Conservation (phyloP, 2,113 vertebrate species). For the Saguinus imperator region DNA sequence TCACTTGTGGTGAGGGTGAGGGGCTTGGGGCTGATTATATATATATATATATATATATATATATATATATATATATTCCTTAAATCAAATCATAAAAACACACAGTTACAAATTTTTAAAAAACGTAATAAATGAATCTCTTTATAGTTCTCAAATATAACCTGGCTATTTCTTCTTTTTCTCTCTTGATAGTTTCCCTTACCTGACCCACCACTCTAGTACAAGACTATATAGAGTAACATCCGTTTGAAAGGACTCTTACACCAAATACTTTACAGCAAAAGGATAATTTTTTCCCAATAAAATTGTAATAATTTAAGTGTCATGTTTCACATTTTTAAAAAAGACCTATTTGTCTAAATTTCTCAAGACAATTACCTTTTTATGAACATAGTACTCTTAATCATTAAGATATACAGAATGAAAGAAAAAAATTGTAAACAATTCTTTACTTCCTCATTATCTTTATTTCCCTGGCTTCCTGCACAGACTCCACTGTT, state of each 20-base stretch:
- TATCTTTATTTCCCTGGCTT: neutral
- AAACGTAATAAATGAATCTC: neutral
- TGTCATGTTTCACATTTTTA: neutral
- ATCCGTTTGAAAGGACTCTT: neutral
- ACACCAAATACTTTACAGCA: neutral
- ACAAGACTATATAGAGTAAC: neutral
- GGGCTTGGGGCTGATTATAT: no score
- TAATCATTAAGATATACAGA: neutral
- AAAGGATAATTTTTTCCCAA: neutral
- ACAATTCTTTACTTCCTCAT: neutral
- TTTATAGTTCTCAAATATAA: neutral
- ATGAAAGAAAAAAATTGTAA: neutral
- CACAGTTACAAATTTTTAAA: neutral
- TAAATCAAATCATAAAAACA: neutral
- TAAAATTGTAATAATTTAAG: conserved; percentile 2
- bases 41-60: neutral
- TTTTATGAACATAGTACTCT: neutral
- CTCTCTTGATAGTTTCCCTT: neutral
- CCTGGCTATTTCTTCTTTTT: neutral
- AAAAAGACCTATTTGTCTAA: neutral
- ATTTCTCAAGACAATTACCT: neutral
- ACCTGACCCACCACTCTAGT: neutral
- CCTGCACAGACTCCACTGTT: neutral
- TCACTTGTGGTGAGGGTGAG: neutral
- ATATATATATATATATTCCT: neutral